Evolutionary conservation across 2,888 invertebrate species (phyloP), one percentile per base, ranked within the genome.

Genomic region (Pyrochroa serraticornis): DNA sequence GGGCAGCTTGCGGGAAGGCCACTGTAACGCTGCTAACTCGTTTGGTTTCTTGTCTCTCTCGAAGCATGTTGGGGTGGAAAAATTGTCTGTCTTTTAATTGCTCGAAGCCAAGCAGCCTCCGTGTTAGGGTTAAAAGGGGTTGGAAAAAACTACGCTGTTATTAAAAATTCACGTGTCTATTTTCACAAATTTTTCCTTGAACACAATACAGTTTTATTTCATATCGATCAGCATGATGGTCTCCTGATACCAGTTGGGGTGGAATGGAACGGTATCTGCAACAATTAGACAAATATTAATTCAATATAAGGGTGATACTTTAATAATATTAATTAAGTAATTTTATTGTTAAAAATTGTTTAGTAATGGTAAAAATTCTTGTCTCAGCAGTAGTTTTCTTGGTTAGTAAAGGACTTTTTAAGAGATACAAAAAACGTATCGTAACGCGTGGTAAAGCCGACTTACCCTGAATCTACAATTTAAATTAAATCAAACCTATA

Each of bases 81-180:
- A 30, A 42, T 42, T 10, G 22, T 35, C 37, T 10, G 22, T 35
- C 37, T 46, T 35, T 36, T 35, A 46, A 31, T 42, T 30, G 42
- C n/a, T 42, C n/a, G 22, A 22, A 7, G 34, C 7, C 13, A 41
- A 50, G 42, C 39, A 14, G 22, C 39, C 39, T 38, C 35, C 14
- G 8, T 14, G 13, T 46, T 46, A 46, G 46, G 46, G 46, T 46
- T 35, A 46, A 46, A 45, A 14, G 22, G 14, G 37, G 13, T 9
- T 0, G 35, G 35, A 46, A 36, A 46, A 34, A 36, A 36, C 36
- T 22, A 35, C 8, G 12, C 34, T 46, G 36, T 46, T 45, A 13
- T 10, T 34, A 14, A 22, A 6, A 36, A 34, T 38, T 38, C 13
- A n/a, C 32, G 32, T 34, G n/a, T 46, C 13, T 35, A 46, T 34